These are phyloP conservation scores for Chrysolina americana DNA, from an alignment of 2,888 invertebrate species.

Conservation along the genomic window DNA sequence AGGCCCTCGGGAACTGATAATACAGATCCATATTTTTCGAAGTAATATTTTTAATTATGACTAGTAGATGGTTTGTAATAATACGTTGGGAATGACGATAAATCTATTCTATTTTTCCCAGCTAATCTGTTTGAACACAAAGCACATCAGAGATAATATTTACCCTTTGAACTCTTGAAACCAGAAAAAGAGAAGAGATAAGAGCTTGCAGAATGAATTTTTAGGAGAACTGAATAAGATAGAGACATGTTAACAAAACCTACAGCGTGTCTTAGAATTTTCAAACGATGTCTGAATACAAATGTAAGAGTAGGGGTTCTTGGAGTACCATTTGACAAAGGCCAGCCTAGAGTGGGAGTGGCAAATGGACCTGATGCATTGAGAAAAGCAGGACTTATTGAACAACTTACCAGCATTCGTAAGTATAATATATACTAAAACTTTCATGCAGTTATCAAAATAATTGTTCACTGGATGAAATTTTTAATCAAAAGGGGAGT, in stretches of 20 bases:
- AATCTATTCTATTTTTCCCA: neutral
- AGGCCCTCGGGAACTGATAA: no score
- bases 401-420: constrained; percentile 77
- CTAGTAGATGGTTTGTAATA: no score
- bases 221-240: neutral
- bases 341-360: constrained; percentile 82
- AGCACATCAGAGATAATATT: constrained; percentile 9
- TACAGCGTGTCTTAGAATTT: constrained; percentile 11
- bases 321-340: constrained; percentile 87
- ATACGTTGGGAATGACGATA: neutral
- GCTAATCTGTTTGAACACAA: constrained; percentile 5
- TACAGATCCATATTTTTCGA: no score
- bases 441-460: neutral
- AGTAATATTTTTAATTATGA: no score
- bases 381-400: constrained; percentile 76
- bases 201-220: neutral
- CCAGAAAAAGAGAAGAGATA: neutral
- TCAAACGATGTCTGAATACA: constrained; percentile 45
- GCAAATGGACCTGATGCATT: constrained; percentile 80
- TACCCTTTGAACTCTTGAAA: constrained; percentile 17
- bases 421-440: constrained; percentile 54
- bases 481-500: no score
- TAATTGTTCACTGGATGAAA: no score
- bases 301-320: constrained; percentile 77
- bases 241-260: constrained; percentile 23